These are phyloP conservation scores for Perizoma affinitatum DNA, from an alignment of 2,888 invertebrate species.

Conservation along the genomic window DNA sequence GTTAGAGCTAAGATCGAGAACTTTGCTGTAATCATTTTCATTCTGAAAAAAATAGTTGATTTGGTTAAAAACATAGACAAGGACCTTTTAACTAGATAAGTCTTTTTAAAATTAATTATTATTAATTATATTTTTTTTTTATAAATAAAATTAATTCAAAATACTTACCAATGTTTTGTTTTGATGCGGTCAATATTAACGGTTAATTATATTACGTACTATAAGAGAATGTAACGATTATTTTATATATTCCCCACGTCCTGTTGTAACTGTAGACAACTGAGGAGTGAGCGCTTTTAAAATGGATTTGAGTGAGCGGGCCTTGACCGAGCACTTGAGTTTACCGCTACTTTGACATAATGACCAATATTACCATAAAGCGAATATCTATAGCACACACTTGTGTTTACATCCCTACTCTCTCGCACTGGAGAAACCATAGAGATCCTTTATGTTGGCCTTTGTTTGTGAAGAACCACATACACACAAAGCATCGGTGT, in stretches of 20 bases:
- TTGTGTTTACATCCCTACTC: conserved; percentile 30
- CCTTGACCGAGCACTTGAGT: conserved; percentile 71
- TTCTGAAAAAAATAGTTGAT: conserved; percentile 35
- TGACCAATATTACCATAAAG: conserved; percentile 58
- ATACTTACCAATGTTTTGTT: no score
- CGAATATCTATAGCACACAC: conserved; percentile 29
- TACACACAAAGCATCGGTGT: no score
- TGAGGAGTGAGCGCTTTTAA: conserved; percentile 54
- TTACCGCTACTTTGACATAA: conserved; percentile 73
- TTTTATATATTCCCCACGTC: conserved; percentile 41
- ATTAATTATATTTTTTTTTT: no score
- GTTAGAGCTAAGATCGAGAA: conserved; percentile 28
- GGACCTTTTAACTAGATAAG: no score
- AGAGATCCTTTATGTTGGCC: no score
- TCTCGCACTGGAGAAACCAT: conserved; percentile 1
- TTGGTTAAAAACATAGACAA: no score
- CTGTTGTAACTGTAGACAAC: conserved; percentile 44
- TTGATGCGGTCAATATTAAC: no score
- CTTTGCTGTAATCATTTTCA: conserved; percentile 53
- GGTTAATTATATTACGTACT: no score
- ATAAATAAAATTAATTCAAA: no score
- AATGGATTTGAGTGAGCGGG: conserved; percentile 45
- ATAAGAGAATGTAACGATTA: no score
- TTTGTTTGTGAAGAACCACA: conserved; percentile 3
- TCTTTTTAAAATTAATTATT: no score